Base-by-base conservation (phyloP, 1,140 invertebrate species). In the Formica exsecta region DNA sequence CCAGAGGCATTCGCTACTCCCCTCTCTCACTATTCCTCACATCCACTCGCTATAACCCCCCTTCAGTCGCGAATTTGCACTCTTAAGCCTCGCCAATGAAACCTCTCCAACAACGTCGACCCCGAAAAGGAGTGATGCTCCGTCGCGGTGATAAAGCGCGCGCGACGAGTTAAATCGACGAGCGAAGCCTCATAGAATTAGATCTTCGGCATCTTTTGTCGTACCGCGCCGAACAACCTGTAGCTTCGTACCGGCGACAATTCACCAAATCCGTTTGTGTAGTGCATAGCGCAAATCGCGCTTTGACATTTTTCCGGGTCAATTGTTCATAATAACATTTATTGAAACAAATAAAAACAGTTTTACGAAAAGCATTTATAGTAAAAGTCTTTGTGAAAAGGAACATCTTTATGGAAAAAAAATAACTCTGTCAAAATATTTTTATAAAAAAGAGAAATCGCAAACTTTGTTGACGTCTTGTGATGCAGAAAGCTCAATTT, bases 231-330 rank as follows among this genome's bases (percentile, higher is more conserved):
- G 16, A 36, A 29, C 88, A 89, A 90, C 88, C 88, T 90, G 88
- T 90, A 64, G 88, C 88, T 89, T 62, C 75, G 38, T 64, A 62
- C 7, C 22, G 8, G 8, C 68, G 85, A 73, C 62, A 89, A 87
- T 88, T 89, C 44, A 59, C 25, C 32, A 66, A 74, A 74, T 80
- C 25, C 19, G 19, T 71, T 71, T 80, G 66, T 80, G 54, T 44
- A 38, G 22, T 44, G 51, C 65, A 41, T 51, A 32, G 5, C 25
- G 66, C 36, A 73, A 57, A 81, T 81, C 54, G 79, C 13, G 25
- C 77, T 81, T 81, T 81, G 54, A 73, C 73, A 66, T 61, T 16
- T 73, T 61, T 61, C 54, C 79, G 11, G 25, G 22, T 81, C 68
- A 38, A 73, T 61, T 57, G 22, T 70, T 54, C 51, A 25, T 38